Percentiles rank a stretch among this genome's conserved stretches.
These are phyloP conservation scores for Zygothrica quintamaculata DNA, from an alignment of 2,888 invertebrate genomes.

Conservation along the genomic window DNA sequence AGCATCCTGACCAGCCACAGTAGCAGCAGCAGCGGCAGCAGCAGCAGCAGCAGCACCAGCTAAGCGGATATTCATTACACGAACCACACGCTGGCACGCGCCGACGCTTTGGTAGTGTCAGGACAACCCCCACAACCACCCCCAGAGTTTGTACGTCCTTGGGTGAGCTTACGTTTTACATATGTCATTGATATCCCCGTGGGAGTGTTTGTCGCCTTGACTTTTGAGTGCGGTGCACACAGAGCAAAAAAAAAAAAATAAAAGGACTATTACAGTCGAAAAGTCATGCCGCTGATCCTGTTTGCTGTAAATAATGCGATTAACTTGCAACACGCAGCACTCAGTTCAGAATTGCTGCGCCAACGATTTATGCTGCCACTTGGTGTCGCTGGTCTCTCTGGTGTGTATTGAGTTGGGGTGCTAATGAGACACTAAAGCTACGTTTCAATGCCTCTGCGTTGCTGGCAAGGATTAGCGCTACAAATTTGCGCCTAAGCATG, in stretches of 20 bases:
- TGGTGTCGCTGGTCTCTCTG: too few relatives aligned
- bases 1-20: conserved; percentile 55
- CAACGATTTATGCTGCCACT: conserved; percentile 1
- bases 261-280: conserved; percentile 33
- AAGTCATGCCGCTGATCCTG: conserved; percentile 84
- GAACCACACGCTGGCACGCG: conserved; percentile 83
- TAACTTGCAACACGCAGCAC: conserved; percentile 81
- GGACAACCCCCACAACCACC: neutral
- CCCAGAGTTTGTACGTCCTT: conserved; percentile 51
- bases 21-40: conserved; percentile 48
- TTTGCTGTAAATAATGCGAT: conserved; percentile 85
- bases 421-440: conserved; percentile 67
- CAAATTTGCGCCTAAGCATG: conserved; percentile 75
- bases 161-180: conserved; percentile 84
- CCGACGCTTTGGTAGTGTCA: conserved; percentile 77
- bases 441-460: conserved; percentile 20
- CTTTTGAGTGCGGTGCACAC: conserved; percentile 49
- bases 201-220: conserved; percentile 83
- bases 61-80: conserved; percentile 83
- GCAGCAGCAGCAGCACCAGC: conserved; percentile 48
- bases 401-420: conserved; percentile 27
- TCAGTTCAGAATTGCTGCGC: too few relatives aligned
- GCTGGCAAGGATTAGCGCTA: conserved; percentile 64
- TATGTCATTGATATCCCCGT: conserved; percentile 85
- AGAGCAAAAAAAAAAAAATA: too few relatives aligned